Evolutionary conservation across 2,888 invertebrate genomes (phyloP), one percentile per base, ranked within the genome.

Genomic region (Ceramica pisi): DNA sequence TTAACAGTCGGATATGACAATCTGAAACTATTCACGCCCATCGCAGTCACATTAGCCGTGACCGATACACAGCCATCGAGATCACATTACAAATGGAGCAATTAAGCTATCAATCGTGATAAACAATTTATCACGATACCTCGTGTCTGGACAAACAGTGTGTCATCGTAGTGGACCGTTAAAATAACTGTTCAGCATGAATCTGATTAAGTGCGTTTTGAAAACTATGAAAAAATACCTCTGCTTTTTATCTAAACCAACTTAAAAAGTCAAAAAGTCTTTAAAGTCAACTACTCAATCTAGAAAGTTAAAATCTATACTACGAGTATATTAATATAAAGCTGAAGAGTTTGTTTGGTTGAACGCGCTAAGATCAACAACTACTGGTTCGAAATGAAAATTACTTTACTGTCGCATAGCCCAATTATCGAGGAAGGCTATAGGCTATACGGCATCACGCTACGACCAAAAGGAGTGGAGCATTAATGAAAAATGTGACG

Each of bases 21-120:
- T 21, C 48, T 78, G 56, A 82, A 71, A 64, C 51, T 68, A 51
- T 41, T 69, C 51, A 83, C 69, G 55, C 67, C 66, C 59, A 60
- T 73, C 55, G 44, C n/a, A 44, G 23, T 83, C 81, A 67, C 60
- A 83, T 69, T 68, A 65, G 21, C 67, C 50, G 26, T 72, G 65
- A 48, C 65, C 50, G 67, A 31, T 50, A 69, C 57, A 65, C 48
- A 60, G 69, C 48, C 59, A 72, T 71, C 31, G 69, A 67, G 72
- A 81, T 81, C 68, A 57, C 53, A 67, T 81, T 82, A 78, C 81
- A 78, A 84, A 84, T 84, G 57, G 82, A 44, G n/a, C 73, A 82
- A 82, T 82, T 77, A 77, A 67, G 79, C 68, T 69, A 82, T 81
- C 72, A 69, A 64, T 66, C 41, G 41, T 41, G 55, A 72, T 72